phyloP scores from a whole-genome alignment of 1,140 invertebrate genomes.

The Bombus haemorrhoidalis region DNA sequence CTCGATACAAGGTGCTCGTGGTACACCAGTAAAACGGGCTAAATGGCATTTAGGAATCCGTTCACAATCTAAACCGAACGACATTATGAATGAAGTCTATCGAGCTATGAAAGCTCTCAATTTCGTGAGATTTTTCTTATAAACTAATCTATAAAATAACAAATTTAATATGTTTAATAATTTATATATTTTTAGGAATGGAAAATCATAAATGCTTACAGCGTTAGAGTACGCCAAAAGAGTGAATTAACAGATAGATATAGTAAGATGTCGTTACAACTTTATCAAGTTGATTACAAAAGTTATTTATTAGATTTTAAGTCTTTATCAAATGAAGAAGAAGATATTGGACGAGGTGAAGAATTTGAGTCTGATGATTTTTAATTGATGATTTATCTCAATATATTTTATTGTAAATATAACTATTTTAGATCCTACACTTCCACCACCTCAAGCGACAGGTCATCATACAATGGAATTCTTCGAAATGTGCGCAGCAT shows the following conservation, averaged over 20 bases:
- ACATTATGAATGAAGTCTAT: conserved; percentile 99
- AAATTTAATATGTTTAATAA: neutral
- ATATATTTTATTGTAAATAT: neutral
- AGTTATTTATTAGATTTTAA: conserved; percentile 99
- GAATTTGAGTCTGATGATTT: conserved; percentile 18
- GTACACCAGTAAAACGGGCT: conserved; percentile 93
- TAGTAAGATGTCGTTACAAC: conserved; percentile 98
- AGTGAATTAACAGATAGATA: conserved; percentile 92
- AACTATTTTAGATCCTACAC: conserved; percentile 74
- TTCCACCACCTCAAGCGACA: conserved; percentile 82
- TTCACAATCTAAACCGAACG: conserved; percentile 99
- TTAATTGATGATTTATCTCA: neutral
- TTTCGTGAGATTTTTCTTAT: conserved; percentile 86
- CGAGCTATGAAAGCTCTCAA: conserved; percentile 98
- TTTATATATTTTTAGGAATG: conserved; percentile 87
- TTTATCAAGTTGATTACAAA: conserved; percentile 99
- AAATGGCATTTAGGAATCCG: conserved; percentile 99
- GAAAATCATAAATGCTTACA: conserved; percentile 99
- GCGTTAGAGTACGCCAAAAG: conserved; percentile 94
- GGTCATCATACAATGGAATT: conserved; percentile 99
- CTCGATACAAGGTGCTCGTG: conserved; percentile 77
- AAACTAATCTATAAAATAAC: neutral
- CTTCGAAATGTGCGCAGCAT: conserved; percentile 99
- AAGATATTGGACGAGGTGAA: conserved; percentile 85
- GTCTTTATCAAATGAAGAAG: conserved; percentile 92